Evolutionary conservation across 2,888 invertebrate species (phyloP).

Genomic region (Acanthosepion pharaonis): DNA sequence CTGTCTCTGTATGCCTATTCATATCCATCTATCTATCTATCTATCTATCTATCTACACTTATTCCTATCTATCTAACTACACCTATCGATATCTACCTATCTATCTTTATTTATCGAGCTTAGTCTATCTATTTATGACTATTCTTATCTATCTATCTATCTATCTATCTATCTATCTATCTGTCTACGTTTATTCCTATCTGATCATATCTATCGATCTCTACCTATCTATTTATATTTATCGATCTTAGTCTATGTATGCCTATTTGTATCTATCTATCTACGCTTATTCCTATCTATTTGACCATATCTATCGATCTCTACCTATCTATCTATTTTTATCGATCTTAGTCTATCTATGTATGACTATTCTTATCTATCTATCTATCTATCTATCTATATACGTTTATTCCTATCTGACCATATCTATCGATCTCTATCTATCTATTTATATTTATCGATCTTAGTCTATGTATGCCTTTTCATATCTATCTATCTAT

Average conservation of each 20-base stretch:
- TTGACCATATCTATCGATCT: background rate
- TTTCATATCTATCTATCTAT: too few species aligned
- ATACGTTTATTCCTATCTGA: too few species aligned
- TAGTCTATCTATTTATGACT: too few species aligned
- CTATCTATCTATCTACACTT: background rate
- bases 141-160: too few species aligned
- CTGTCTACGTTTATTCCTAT: too few species aligned
- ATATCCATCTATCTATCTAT: too few species aligned
- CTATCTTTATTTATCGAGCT: background rate
- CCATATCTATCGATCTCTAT: background rate
- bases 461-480: too few species aligned
- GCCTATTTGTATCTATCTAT: background rate
- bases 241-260: background rate
- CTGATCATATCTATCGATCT: background rate
- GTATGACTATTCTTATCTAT: accelerated
- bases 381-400: background rate
- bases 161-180: background rate
- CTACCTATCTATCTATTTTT: background rate
- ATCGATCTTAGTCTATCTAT: background rate
- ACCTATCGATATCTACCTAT: background rate
- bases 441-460: too few species aligned
- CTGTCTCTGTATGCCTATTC: too few species aligned
- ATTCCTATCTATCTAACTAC: background rate
- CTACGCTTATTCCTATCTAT: background rate
- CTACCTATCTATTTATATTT: background rate